Base-by-base conservation (phyloP, 2,797 vertebrate species). In the Limosa lapponica region DNA sequence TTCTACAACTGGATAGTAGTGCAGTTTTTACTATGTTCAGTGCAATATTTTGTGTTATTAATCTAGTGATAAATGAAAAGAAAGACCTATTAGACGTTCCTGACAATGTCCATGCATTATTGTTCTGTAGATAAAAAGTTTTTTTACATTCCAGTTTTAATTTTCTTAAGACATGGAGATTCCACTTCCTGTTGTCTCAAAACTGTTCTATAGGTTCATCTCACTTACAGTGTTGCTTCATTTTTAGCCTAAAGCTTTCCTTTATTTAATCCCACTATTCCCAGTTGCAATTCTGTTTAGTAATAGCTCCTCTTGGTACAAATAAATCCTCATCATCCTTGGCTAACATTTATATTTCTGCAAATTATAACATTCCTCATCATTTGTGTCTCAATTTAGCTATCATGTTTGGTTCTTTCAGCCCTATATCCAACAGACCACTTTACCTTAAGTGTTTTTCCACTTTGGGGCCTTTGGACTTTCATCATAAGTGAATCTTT, bases 311-410 rank as follows among this genome's bases (percentile, higher is more conserved):
- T 93, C 91, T 81, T 95, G 90, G 77, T 93, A 75, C 91, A 94
- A 78, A 96, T 96, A 96, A 91, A 95, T 97, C 90, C 80, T 92
- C 77, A 93, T 95, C 64, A 79, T 88, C 46, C 83, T 58, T 82
- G 93, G 72, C 83, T 82, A 92, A 89, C 93, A 92, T 93, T 93
- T 93, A 93, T 94, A 95, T 93, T 92, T 95, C 91, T 72, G 93
- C 91, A 77, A 87, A 95, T 92, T 92, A 88, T 48, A 83, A 66
- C 92, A 94, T 97, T 96, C 36, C 19, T 96, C 90, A 91, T 90
- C 86, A 82, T 91, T 96, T 96, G 58, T 93, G 90, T 96, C 93
- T 87, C 51, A 82, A 30, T 62, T 74, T 72, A 77, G 80, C 65
- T 77, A 87, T 95, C 80, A 72, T 58, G 30, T 82, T 90, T 90